Conservation (phyloP, 2,113 vertebrate species). For the Toxostoma redivivum region DNA sequence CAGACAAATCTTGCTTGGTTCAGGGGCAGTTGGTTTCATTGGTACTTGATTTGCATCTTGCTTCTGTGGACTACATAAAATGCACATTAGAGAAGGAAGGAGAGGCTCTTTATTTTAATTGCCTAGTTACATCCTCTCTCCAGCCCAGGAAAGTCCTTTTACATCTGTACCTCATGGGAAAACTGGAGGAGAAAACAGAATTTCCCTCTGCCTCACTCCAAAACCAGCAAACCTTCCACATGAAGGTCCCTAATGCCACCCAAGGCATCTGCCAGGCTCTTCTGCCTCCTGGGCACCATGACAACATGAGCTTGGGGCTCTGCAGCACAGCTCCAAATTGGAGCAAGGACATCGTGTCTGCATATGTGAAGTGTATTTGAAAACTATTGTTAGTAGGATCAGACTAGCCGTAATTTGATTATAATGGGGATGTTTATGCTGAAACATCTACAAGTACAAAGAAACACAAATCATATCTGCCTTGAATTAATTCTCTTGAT, state of each 20-base stretch:
- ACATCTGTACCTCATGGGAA: background rate
- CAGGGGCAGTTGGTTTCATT: background rate
- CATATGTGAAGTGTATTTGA: background rate
- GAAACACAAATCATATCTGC: conserved; percentile 23
- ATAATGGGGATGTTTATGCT: conserved; percentile 46
- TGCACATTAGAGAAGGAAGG: background rate
- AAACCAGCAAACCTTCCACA: background rate
- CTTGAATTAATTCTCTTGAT: conserved; percentile 56
- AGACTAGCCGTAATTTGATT: conserved; percentile 25
- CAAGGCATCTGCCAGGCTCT: background rate
- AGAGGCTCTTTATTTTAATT: background rate
- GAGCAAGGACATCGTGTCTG: background rate
- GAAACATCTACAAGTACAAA: conserved; percentile 30
- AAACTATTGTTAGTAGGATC: background rate
- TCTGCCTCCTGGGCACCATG: background rate
- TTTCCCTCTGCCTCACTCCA: background rate
- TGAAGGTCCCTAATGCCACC: rapidly evolving
- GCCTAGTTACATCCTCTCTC: background rate
- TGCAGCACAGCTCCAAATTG: background rate
- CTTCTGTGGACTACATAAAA: background rate
- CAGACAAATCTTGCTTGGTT: background rate
- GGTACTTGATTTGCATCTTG: background rate
- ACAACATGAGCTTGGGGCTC: background rate
- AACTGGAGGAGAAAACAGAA: background rate
- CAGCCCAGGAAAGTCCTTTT: background rate